Base-by-base conservation (phyloP, 2,888 invertebrate species). In the Gymnoscelis rufifasciata region DNA sequence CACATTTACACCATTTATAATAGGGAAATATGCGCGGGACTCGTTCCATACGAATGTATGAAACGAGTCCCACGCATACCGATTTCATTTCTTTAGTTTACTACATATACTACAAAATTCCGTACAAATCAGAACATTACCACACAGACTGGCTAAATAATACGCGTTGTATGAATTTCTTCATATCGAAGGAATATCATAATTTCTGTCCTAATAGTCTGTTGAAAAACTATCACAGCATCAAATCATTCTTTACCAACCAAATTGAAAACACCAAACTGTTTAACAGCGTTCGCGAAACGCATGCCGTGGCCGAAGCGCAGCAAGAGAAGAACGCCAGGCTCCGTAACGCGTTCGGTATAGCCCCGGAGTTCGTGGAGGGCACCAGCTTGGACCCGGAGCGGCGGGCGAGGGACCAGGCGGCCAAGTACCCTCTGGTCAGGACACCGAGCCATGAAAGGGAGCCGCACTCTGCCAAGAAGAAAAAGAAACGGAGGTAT, bases 241-340 rank as follows among this genome's bases (percentile, higher is more conserved):
- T 19, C 19, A 3, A 19, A 19, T 19, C 2, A 19, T 5, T 19
- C 14, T 15, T 5, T 15, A 1, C 31, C 14, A 31, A 19, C 2
- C n/a, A 31, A n/a, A 4, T n/a, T 14, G 5, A 3, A 5, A 35
- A 35, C 6, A 28, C 3, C 15, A 1, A 19, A 23, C 15, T 35
- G 10, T 7, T 12, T 51, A 51, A 29, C 88, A 97, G 97, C 83
- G 96, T 96, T 52, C 95, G 95, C 52, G 98, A 97, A 76, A 97
- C 97, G 36, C 98, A 99, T 89, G 96, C 97, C 80, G 93, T 97
- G 56, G 98, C 98, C 0, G 97, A 97, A 78, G 97, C 98, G 14
- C 97, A 97, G 77, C 95, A 96, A 70, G 95, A 96, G 81, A 98
- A 98, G 84, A 98, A 98, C 90, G 95, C 95, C 1, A 93, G 94